Evolutionary conservation across 2,797 vertebrate species (phyloP).

Genomic region (Gallinago stenura): DNA sequence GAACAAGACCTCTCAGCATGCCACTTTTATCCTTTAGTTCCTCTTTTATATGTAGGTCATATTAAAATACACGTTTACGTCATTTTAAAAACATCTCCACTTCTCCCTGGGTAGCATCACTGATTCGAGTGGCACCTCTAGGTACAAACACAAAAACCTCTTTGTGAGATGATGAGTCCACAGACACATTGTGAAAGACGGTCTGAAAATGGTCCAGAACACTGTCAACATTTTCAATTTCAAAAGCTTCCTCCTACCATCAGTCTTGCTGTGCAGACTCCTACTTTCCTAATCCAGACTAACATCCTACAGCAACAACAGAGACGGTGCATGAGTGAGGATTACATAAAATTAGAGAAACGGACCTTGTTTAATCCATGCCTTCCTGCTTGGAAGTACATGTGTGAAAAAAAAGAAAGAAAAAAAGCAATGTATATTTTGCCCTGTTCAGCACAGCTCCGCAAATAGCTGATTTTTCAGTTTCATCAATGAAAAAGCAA

Average conservation of each 20-base stretch:
- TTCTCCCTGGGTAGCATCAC: not conserved
- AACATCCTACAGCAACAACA: not conserved
- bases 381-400: not conserved
- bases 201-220: slow-evolving; percentile 35
- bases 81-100: not conserved
- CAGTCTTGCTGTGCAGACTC: not conserved
- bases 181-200: not conserved
- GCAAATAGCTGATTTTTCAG: not conserved
- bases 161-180: slow-evolving; percentile 10
- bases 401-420: fast-evolving
- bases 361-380: not conserved
- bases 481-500: not conserved
- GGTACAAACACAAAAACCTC: slow-evolving; percentile 9
- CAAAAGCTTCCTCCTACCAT: not conserved
- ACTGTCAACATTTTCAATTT: not conserved
- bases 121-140: not conserved
- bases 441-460: not conserved
- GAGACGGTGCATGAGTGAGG: not conserved
- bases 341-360: not conserved
- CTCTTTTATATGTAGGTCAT: not conserved
- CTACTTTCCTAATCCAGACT: not conserved
- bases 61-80: not conserved
- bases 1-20: not conserved
- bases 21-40: not conserved
- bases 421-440: not conserved